These are phyloP conservation scores for Nyleta sp. DNA, from an alignment of 2,888 invertebrate genomes.

Conservation along the genomic window DNA sequence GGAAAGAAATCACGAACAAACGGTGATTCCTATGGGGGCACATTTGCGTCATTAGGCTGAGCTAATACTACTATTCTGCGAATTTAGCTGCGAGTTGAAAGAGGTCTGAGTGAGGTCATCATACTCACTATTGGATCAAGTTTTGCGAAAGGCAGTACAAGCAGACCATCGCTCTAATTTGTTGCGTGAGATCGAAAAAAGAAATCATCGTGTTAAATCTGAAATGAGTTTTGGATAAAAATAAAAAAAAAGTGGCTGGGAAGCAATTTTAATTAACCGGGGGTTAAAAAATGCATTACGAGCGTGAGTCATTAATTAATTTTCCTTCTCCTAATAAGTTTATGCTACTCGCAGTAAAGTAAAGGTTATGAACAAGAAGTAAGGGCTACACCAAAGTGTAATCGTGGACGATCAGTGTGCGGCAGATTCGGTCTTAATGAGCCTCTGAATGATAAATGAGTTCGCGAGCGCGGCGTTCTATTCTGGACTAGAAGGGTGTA, in stretches of 20 bases:
- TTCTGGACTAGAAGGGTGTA: slow-evolving; percentile 69
- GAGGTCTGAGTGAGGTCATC: slow-evolving; percentile 78
- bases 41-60: slow-evolving; percentile 77
- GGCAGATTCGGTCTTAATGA: slow-evolving; percentile 83
- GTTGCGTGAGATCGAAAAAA: too few species aligned
- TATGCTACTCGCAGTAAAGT: slow-evolving; percentile 37
- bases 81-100: slow-evolving; percentile 73
- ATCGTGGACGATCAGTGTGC: slow-evolving; percentile 80
- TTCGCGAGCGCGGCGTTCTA: slow-evolving; percentile 82
- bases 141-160: slow-evolving; percentile 60
- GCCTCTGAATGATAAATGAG: slow-evolving; percentile 83
- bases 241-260: neutral
- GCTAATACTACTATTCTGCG: slow-evolving; percentile 72
- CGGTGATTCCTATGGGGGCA: slow-evolving; percentile 76
- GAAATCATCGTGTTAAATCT: too few species aligned
- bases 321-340: slow-evolving; percentile 42
- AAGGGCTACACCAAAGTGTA: slow-evolving; percentile 68
- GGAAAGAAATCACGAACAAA: slow-evolving; percentile 77
- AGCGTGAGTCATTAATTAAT: slow-evolving; percentile 46
- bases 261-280: slow-evolving; percentile 48
- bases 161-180: neutral
- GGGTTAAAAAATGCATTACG: slow-evolving; percentile 21
- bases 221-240: slow-evolving; percentile 5
- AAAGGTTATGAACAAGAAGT: slow-evolving; percentile 61
- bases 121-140: slow-evolving; percentile 72